Conservation (phyloP, 2,888 invertebrate species). For the Pantelozetes paolii region DNA sequence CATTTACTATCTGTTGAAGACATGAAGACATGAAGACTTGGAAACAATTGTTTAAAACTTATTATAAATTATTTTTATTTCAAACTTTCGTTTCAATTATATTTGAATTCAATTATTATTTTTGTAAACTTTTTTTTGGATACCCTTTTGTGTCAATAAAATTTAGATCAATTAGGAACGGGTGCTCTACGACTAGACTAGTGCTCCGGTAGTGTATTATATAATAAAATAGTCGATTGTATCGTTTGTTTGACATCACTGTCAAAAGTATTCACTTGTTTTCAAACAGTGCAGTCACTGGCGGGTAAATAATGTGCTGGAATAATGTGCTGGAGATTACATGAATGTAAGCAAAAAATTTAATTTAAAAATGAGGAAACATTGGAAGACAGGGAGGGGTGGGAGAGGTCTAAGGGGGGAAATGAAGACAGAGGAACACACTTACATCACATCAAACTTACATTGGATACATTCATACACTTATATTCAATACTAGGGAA, state of each 20-base stretch:
- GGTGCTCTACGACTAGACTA: no score
- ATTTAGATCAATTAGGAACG: no score
- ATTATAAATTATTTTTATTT: background rate
- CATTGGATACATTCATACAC: background rate
- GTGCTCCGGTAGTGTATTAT: no score
- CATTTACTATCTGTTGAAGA: no score
- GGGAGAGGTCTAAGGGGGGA: background rate
- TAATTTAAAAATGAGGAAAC: constrained; percentile 27
- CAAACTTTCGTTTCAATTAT: no score
- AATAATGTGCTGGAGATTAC: constrained; percentile 13
- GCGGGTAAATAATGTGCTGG: constrained; percentile 30
- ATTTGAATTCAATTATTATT: no score
- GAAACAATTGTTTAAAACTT: background rate
- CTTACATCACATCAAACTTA: background rate
- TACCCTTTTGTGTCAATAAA: no score
- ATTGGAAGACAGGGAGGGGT: constrained; percentile 20
- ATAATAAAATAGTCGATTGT: no score
- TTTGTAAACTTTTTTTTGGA: no score
- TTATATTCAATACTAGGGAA: background rate
- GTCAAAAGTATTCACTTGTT: background rate
- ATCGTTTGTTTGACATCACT: background rate
- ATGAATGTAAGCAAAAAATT: constrained; percentile 33
- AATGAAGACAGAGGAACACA: constrained; percentile 10
- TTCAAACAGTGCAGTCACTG: constrained; percentile 4
- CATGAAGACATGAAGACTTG: no score